Conservation (phyloP, 2,888 invertebrate species). For the Alentia gelatinosa region DNA sequence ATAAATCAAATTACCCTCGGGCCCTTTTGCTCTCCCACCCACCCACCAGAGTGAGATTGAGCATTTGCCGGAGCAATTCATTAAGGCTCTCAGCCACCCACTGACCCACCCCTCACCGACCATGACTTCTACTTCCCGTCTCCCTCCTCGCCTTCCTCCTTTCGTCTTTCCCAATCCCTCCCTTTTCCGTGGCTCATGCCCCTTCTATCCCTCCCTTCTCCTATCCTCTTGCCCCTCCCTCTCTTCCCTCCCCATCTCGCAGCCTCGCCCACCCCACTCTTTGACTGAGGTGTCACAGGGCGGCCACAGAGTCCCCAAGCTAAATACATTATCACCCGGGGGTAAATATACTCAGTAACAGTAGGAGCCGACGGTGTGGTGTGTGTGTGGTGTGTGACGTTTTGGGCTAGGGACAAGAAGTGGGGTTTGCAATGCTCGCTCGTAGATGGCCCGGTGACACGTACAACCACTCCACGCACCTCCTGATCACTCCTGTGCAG, state of each 20-base stretch:
- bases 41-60: conserved; percentile 6
- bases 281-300: neutral
- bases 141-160: too few species aligned
- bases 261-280: neutral
- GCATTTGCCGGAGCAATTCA: neutral
- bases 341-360: neutral
- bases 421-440: too few species aligned
- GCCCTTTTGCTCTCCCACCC: neutral
- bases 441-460: too few species aligned
- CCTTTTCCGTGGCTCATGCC: too few species aligned
- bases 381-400: neutral
- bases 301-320: too few species aligned
- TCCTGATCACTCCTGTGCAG: too few species aligned
- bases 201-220: neutral
- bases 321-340: too few species aligned
- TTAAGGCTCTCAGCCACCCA: neutral
- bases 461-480: too few species aligned
- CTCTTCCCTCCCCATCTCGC: neutral
- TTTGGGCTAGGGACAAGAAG: neutral
- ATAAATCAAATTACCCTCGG: neutral
- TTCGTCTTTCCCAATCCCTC: too few species aligned
- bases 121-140: neutral
- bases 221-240: neutral
- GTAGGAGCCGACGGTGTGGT: neutral
- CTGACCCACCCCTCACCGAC: neutral